A percentile compares a stretch with the other conserved stretches of the same genome.
phyloP scores from a whole-genome alignment of 2,113 vertebrate genomes.

The Elephas maximus region DNA sequence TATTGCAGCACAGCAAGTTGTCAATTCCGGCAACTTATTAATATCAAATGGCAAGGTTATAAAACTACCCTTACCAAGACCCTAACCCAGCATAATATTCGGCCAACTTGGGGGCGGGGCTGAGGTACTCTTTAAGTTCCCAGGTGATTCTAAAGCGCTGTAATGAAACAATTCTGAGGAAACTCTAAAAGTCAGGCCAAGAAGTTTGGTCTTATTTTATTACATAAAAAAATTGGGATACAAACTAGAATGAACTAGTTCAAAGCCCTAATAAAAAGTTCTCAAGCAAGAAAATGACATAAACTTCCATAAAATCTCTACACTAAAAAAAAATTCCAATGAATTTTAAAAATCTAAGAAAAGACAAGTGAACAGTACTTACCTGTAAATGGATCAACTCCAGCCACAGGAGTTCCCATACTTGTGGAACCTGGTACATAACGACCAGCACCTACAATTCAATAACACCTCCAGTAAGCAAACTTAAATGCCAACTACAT shows the following conservation, averaged over 20 bases:
- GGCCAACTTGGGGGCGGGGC: background rate
- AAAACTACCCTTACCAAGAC: background rate
- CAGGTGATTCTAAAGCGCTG: background rate
- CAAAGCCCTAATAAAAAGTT: background rate
- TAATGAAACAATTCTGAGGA: slow-evolving; percentile 34
- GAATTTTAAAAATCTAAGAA: background rate
- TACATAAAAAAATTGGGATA: background rate
- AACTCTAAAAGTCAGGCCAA: background rate
- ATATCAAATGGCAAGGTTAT: background rate
- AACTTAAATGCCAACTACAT: slow-evolving; percentile 2
- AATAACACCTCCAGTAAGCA: slow-evolving; percentile 48
- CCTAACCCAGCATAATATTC: background rate
- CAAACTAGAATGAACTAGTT: too few relatives aligned
- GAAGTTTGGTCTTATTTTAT: slow-evolving; percentile 40
- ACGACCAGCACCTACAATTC: slow-evolving; percentile 92
- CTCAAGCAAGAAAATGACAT: background rate
- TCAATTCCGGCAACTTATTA: background rate
- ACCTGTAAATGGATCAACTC: slow-evolving; percentile 95
- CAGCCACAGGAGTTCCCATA: slow-evolving; percentile 79
- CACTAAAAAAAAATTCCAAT: slow-evolving; percentile 7
- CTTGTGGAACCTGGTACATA: slow-evolving; percentile 93
- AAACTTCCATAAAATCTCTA: slow-evolving; percentile 27
- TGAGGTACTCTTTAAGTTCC: background rate
- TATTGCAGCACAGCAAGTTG: background rate
- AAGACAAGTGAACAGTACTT: slow-evolving; percentile 34